Conservation (phyloP, 1,140 invertebrate genomes). For the Scaptomyza graminum region DNA sequence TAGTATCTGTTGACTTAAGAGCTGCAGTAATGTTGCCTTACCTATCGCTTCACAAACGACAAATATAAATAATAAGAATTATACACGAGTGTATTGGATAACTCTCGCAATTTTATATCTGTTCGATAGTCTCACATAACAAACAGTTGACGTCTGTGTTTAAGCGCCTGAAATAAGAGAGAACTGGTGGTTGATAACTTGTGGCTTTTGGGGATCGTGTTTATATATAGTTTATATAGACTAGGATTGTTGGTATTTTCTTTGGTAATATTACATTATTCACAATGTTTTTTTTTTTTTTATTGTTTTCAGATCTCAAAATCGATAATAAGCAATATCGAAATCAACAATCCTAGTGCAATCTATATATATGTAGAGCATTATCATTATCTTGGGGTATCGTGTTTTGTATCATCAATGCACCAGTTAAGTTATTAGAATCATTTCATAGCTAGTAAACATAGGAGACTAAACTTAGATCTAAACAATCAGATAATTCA, state of each 20-base stretch:
- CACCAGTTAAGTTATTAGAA: slow-evolving; percentile 76
- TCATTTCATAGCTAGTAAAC: slow-evolving; percentile 47
- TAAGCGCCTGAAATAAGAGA: slow-evolving; percentile 87
- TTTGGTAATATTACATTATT: background rate
- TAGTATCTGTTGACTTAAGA: slow-evolving; percentile 76
- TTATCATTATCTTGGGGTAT: slow-evolving; percentile 34
- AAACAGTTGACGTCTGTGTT: slow-evolving; percentile 73
- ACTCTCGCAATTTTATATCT: slow-evolving; percentile 57
- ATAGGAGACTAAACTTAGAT: slow-evolving; percentile 47
- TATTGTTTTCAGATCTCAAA: background rate
- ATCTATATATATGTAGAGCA: slow-evolving; percentile 58
- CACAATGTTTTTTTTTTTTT: background rate
- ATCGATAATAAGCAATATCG: background rate
- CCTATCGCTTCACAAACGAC: slow-evolving; percentile 81
- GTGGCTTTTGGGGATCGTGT: slow-evolving; percentile 68
- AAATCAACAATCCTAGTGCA: slow-evolving; percentile 42
- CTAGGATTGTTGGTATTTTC: slow-evolving; percentile 35
- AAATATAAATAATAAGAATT: slow-evolving; percentile 64
- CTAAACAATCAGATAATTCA: slow-evolving; percentile 5
- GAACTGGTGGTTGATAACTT: slow-evolving; percentile 88
- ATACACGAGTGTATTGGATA: slow-evolving; percentile 49
- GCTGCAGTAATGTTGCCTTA: slow-evolving; percentile 80
- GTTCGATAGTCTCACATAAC: slow-evolving; percentile 69
- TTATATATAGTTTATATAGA: slow-evolving; percentile 46
- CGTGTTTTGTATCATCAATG: slow-evolving; percentile 72